A percentile compares a stretch with the other conserved stretches of the same genome.
Evolutionary conservation across 2,113 vertebrate species (phyloP).

Genomic region (Macaca nemestrina): DNA sequence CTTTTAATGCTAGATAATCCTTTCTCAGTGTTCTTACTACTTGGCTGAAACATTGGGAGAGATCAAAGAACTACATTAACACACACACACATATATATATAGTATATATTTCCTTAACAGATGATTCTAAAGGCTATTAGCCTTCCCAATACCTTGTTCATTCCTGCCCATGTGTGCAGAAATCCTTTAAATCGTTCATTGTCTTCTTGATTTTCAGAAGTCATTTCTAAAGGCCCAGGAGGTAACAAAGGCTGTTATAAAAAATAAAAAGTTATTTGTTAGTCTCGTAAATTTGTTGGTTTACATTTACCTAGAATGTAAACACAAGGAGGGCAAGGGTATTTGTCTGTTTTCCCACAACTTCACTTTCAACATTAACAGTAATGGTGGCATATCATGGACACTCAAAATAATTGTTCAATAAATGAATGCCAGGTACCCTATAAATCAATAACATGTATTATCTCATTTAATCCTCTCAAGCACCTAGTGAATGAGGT

Average conservation of each 20-base stretch:
- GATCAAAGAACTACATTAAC: neutral
- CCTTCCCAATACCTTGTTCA: slow-evolving; percentile 81
- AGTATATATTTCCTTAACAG: slow-evolving; percentile 7
- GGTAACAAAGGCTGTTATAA: slow-evolving; percentile 78
- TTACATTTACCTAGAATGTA: neutral
- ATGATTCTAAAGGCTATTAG: neutral
- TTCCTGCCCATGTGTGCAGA: slow-evolving; percentile 77
- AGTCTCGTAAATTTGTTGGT: neutral
- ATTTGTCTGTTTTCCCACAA: neutral
- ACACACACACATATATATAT: neutral
- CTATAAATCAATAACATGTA: neutral
- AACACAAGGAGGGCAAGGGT: neutral
- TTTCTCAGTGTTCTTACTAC: neutral
- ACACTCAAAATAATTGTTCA: slow-evolving; percentile 5
- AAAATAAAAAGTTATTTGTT: neutral
- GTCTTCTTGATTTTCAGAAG: slow-evolving; percentile 58
- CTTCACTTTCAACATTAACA: slow-evolving; percentile 22
- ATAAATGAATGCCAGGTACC: neutral
- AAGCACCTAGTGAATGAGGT: neutral
- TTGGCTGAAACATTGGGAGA: slow-evolving; percentile 67
- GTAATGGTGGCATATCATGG: neutral
- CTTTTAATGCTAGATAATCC: slow-evolving; percentile 68
- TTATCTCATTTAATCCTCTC: slow-evolving; percentile 13
- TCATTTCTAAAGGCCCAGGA: slow-evolving; percentile 84
- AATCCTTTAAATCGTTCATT: slow-evolving; percentile 65